These are phyloP conservation scores for Thymelicus lineola DNA, from an alignment of 2,888 invertebrate genomes.

Conservation along the genomic window DNA sequence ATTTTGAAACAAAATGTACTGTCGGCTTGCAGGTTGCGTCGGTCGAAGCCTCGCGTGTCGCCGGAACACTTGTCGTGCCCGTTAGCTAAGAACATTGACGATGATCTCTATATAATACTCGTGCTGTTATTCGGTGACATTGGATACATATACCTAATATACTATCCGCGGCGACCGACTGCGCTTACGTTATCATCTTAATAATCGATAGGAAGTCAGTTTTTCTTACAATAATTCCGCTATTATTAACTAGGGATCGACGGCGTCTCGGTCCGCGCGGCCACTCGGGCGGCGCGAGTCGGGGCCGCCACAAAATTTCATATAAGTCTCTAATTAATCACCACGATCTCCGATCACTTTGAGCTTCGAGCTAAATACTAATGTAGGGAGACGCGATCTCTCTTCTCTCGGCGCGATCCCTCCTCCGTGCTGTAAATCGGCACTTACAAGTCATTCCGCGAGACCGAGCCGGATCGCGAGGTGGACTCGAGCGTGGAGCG, in stretches of 20 bases:
- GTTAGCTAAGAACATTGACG: constrained; percentile 73
- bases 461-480: constrained; percentile 33
- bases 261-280: constrained; percentile 53
- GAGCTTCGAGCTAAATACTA: constrained; percentile 43
- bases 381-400: constrained; percentile 15
- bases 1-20: neutral
- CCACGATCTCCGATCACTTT: constrained; percentile 54
- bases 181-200: constrained; percentile 71
- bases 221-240: constrained; percentile 79
- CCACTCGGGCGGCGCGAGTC: constrained; percentile 51
- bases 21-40: neutral
- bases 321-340: constrained; percentile 73
- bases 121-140: constrained; percentile 58
- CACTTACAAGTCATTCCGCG: constrained; percentile 16
- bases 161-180: constrained; percentile 50
- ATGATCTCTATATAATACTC: constrained; percentile 67
- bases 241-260: constrained; percentile 74
- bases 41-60: neutral
- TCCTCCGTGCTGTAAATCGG: constrained; percentile 3
- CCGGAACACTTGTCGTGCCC: constrained; percentile 57
- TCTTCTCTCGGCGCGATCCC: neutral
- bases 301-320: constrained; percentile 64
- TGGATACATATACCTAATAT: constrained; percentile 46
- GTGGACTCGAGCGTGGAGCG: too few relatives aligned
- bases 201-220: constrained; percentile 83